Percentiles rank a stretch among this genome's conserved stretches.
Conservation (phyloP, 2,888 invertebrate species). For the Lepas anatifera region DNA sequence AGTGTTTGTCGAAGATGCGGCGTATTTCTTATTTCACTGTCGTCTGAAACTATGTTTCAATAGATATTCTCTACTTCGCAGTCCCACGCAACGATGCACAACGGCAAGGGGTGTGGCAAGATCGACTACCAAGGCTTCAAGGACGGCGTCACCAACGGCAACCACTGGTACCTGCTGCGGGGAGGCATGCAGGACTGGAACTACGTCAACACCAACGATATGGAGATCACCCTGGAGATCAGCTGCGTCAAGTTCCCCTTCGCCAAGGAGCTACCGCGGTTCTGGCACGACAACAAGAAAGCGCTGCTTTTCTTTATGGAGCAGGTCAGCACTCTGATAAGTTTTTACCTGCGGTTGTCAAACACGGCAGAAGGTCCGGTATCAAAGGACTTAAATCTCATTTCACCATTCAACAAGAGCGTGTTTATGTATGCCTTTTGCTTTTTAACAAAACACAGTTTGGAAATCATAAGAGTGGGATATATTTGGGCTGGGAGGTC, state of each 20-base stretch:
- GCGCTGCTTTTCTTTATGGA: constrained; percentile 22
- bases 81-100: constrained; percentile 82
- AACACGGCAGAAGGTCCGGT: no score
- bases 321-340: constrained; percentile 20
- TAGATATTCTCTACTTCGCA: no score
- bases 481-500: no score
- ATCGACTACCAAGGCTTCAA: constrained; percentile 32
- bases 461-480: no score
- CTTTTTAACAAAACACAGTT: no score
- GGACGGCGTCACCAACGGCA: constrained; percentile 71
- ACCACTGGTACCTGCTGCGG: constrained; percentile 64
- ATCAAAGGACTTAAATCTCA: no score
- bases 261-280: constrained; percentile 53
- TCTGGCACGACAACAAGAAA: constrained; percentile 71
- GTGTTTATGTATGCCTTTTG: no score
- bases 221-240: constrained; percentile 89
- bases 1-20: no score
- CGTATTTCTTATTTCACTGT: no score
- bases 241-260: constrained; percentile 87
- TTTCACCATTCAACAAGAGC: no score
- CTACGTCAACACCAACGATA: constrained; percentile 74
- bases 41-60: no score
- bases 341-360: no score
- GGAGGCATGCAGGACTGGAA: constrained; percentile 89
- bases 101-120: constrained; percentile 52